These are phyloP conservation scores for Pseudomugil tenellus DNA, from an alignment of 2,797 vertebrate species.

Conservation along the genomic window DNA sequence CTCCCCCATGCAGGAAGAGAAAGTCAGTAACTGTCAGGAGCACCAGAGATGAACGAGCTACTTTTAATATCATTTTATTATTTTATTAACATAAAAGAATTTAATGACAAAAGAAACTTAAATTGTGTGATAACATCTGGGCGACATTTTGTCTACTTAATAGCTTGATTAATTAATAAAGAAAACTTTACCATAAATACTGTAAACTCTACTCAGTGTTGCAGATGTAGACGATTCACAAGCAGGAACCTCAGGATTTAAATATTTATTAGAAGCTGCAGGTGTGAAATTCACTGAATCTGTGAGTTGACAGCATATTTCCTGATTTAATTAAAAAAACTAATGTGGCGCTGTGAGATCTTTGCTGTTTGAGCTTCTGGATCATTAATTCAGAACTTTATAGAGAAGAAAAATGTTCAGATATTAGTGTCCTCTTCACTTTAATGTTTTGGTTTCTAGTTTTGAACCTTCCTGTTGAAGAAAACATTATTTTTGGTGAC, in stretches of 20 bases:
- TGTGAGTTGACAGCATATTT: not conserved
- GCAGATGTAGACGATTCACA: not conserved
- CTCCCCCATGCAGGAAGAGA: too few species aligned
- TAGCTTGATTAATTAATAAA: not conserved
- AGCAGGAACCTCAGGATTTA: not conserved
- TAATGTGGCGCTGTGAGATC: not conserved
- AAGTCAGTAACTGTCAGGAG: too few species aligned
- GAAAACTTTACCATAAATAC: not conserved
- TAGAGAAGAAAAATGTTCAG: too few species aligned
- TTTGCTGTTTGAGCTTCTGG: not conserved
- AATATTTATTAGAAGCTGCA: not conserved
- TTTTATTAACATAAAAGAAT: too few species aligned
- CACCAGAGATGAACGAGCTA: too few species aligned
- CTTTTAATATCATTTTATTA: too few species aligned
- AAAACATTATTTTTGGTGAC: too few species aligned
- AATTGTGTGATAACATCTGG: not conserved
- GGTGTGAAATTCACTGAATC: not conserved
- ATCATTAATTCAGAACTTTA: too few species aligned
- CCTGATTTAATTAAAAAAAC: not conserved
- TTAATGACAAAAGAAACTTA: not conserved
- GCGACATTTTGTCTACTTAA: not conserved
- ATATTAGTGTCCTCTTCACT: too few species aligned
- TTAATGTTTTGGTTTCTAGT: not conserved
- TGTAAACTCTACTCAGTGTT: not conserved
- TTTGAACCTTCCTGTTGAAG: not conserved